Evolutionary conservation across 2,888 invertebrate genomes (phyloP), one percentile per base, ranked within the genome.

Genomic region (Macaria notata): DNA sequence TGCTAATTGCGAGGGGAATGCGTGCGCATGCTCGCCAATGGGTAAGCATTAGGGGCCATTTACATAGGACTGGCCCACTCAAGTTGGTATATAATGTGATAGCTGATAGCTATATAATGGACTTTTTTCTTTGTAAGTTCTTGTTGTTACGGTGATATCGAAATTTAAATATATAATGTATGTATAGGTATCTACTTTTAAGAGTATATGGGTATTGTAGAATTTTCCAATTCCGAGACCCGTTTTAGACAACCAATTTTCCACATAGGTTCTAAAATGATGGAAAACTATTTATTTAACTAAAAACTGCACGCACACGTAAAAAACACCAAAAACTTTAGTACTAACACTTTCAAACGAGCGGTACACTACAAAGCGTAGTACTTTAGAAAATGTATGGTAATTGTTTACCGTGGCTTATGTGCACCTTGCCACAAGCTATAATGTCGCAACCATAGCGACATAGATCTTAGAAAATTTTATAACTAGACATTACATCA

Each of bases 1-100:
- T 50, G 72, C 79, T 90, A 90, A 90, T 90, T 90, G 85, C 76
- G 65, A 83, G 80, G 76, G 84, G 84, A 82, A 86, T 76, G 87
- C 87, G 88, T 85, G 70, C 87, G 86, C 88, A 86, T 76, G 86
- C 86, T 88, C 86, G 70, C 89, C 89, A 89, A 89, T 89, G 88
- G 83, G 62, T 88, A 76, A 84, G 91, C 91, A 88, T 91, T 90
- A 88, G 89, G 88, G 86, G 78, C 19, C 72, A 68, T 64, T 65
- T 78, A 83, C 64, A 82, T 81, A 80, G 71, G 57, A 58, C 68
- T 64, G 65, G 68, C 69, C 69, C 61, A 63, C 56, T 65, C 61
- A 70, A 49, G 19, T 46, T 6, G 33, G 5, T 7, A 59, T 44
- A 46, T 53, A 47, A 54, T 61, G 45, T 46, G 19, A 42, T 42